phyloP scores from a whole-genome alignment of 2,888 invertebrate genomes.

The Tiliacea aurago region DNA sequence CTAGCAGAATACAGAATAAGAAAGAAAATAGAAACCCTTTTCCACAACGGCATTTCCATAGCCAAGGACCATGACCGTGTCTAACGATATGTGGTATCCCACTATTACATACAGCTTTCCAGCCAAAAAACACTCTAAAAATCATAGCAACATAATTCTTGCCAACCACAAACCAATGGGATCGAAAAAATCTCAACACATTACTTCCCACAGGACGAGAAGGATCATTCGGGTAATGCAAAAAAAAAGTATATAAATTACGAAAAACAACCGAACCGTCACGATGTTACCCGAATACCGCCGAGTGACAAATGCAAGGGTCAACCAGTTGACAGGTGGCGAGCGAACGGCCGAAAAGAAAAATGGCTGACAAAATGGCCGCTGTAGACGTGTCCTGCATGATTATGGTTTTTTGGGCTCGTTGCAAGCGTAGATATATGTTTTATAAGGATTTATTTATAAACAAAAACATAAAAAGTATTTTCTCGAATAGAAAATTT shows the following conservation, averaged over 20 bases:
- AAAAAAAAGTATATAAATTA: conserved; percentile 66
- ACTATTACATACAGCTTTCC: background rate
- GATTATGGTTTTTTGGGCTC: conserved; percentile 44
- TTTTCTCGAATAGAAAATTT: conserved; percentile 2
- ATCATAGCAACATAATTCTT: conserved; percentile 11
- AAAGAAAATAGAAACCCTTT: too few relatives aligned
- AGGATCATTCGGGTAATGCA: conserved; percentile 44
- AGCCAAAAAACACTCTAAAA: background rate
- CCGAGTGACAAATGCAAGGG: conserved; percentile 78
- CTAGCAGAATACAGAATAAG: too few relatives aligned
- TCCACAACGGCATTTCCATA: background rate
- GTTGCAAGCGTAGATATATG: conserved; percentile 21
- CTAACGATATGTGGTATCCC: background rate
- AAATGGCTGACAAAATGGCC: conserved; percentile 71
- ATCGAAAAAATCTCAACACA: conserved; percentile 55
- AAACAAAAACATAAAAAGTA: background rate
- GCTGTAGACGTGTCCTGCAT: conserved; percentile 58
- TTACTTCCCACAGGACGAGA: conserved; percentile 47
- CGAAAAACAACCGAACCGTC: conserved; percentile 61
- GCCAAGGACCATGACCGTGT: too few relatives aligned
- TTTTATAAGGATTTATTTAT: conserved; percentile 15
- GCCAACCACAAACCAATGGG: conserved; percentile 20
- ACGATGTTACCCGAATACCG: conserved; percentile 68
- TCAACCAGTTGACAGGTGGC: conserved; percentile 74
- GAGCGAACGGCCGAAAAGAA: conserved; percentile 67